Base-by-base conservation (phyloP, 2,113 vertebrate species). In the Donacobius atricapilla region DNA sequence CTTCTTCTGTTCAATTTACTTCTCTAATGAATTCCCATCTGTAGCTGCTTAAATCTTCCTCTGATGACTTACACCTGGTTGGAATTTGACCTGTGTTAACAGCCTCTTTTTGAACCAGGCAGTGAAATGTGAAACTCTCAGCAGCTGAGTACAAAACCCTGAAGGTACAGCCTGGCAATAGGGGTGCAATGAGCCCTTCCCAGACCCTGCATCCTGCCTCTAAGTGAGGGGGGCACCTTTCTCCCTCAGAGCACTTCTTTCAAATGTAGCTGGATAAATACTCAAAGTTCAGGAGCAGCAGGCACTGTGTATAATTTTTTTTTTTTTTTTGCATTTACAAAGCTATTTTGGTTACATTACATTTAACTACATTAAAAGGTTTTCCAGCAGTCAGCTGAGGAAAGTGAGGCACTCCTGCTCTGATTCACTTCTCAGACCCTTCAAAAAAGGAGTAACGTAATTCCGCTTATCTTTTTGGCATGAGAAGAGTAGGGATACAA, bases 211-310 rank as follows among this genome's bases (percentile, higher is more conserved):
- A 53, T 20, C 37, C 28, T 70, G 45, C 16, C 30, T 9, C 15
- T 24, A 17, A 63, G 6, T 0, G 1, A 54, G 44, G 77, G 27
- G 7, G 24, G 7, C 25, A 28, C 2, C 28, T 60, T 1, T 27
- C 23, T 70, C 20, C 15, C 25, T 70, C 50, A n/a, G 25, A 77
- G 47, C 3, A 4, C 3, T 71, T 68, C 15, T 47, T 83, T 68
- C 40, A 72, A 22, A 64, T 90, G 76, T 51, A 75, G 15, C 23
- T 39, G 23, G 2, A 75, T 24, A 90, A 85, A 65, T 51, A 42
- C 13, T 64, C n/a, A 51, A 68, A 78, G 10, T 18, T 45, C 37
- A 70, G 23, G 15, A 73, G 33, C 20, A 72, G 35, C 40, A 69
- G 40, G 25, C 37, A 37, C 10, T 60, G 12, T 14, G 73, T 40